These are phyloP conservation scores for Rousettus madagascariensis DNA, from an alignment of 2,797 vertebrate species.

Conservation along the genomic window DNA sequence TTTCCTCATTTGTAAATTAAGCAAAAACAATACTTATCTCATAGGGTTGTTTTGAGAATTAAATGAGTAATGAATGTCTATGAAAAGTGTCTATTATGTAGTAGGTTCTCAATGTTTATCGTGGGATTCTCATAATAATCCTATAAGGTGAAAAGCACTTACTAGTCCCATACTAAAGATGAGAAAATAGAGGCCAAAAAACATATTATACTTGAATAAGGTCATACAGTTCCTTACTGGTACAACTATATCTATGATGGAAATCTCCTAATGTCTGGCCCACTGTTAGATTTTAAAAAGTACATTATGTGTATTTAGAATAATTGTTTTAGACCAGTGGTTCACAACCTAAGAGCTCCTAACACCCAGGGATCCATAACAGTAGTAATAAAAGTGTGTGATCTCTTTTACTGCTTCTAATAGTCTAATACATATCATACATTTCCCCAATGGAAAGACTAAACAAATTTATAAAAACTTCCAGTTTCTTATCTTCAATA, in stretches of 20 bases:
- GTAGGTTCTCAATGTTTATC: background rate
- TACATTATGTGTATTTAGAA: background rate
- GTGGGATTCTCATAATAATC: background rate
- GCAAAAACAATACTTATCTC: background rate
- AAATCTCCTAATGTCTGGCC: background rate
- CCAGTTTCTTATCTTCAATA: background rate
- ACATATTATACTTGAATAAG: background rate
- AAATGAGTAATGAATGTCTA: background rate
- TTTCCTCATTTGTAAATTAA: background rate
- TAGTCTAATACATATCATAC: background rate
- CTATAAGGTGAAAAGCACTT: background rate
- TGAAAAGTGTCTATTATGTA: background rate
- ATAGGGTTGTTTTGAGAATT: background rate
- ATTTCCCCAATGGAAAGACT: background rate
- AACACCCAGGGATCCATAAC: background rate
- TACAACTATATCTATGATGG: background rate
- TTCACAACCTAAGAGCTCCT: background rate
- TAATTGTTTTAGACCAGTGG: background rate
- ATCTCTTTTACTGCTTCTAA: background rate
- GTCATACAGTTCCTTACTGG: background rate
- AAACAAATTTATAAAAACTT: background rate
- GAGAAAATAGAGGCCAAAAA: background rate
- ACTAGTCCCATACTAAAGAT: background rate
- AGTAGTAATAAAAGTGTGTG: background rate
- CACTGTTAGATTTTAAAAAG: background rate